A percentile compares a stretch with the other conserved stretches of the same genome.
Conservation (phyloP, 1,140 invertebrate genomes). For the Megalonaias nervosa region DNA sequence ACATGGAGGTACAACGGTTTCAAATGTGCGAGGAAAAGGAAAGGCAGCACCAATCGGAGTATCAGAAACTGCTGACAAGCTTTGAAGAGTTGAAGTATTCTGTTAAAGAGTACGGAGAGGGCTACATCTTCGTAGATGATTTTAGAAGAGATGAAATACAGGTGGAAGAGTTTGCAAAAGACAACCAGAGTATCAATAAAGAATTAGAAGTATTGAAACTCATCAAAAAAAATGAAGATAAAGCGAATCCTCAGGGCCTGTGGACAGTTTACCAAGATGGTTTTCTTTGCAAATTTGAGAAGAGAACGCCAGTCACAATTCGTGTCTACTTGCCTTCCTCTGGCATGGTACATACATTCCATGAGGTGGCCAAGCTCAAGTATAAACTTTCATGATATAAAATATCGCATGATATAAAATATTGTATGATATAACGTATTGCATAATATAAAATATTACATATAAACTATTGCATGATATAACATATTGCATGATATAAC, state of each 20-base stretch:
- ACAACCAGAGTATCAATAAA: background rate
- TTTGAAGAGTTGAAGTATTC: constrained; percentile 20
- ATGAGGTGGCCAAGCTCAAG: constrained; percentile 34
- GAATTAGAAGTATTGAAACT: background rate
- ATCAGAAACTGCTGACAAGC: constrained; percentile 20
- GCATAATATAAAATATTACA: too few relatives aligned
- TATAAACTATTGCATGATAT: too few relatives aligned
- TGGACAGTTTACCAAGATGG: constrained; percentile 16
- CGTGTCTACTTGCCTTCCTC: constrained; percentile 25
- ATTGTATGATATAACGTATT: too few relatives aligned
- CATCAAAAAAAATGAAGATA: background rate
- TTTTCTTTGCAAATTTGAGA: background rate
- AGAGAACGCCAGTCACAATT: constrained; percentile 5
- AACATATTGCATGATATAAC: too few relatives aligned
- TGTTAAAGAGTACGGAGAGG: constrained; percentile 25
- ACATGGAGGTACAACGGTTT: constrained; percentile 11
- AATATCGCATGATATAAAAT: too few relatives aligned
- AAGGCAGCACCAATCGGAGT: constrained; percentile 4
- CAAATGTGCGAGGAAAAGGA: constrained; percentile 17
- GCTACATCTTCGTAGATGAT: constrained; percentile 34
- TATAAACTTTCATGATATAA: background rate
- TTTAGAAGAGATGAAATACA: constrained; percentile 28
- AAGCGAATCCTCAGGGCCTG: constrained; percentile 4
- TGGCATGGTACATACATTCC: constrained; percentile 18
- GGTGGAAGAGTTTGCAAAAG: background rate